These are phyloP conservation scores for Dendrolimus houi DNA, from an alignment of 2,888 invertebrate genomes.

Conservation along the genomic window DNA sequence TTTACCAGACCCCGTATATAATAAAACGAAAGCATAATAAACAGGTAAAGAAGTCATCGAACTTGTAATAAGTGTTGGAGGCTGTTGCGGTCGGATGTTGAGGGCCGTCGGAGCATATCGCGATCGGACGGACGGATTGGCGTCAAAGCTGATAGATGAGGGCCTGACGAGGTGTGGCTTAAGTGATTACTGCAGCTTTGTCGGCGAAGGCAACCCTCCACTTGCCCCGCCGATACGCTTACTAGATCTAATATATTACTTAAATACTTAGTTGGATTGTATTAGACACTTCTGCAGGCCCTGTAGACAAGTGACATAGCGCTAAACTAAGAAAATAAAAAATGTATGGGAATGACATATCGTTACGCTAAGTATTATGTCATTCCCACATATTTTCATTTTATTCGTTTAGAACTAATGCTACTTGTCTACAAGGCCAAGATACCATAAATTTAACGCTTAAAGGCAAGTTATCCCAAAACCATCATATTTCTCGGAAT, in stretches of 20 bases:
- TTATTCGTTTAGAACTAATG: too few relatives aligned
- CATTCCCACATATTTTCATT: too few relatives aligned
- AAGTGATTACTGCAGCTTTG: conserved; percentile 72
- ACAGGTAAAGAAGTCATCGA: neutral
- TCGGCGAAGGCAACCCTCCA: conserved; percentile 14
- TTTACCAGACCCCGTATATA: too few relatives aligned
- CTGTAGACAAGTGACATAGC: too few relatives aligned
- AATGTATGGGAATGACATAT: too few relatives aligned
- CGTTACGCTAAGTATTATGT: too few relatives aligned
- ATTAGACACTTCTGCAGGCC: too few relatives aligned
- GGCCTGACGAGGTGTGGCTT: conserved; percentile 49
- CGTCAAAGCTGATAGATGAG: conserved; percentile 57
- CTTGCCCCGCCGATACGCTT: conserved; percentile 21
- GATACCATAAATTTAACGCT: too few relatives aligned
- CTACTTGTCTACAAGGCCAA: too few relatives aligned
- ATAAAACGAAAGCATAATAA: neutral
- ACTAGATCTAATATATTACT: conserved; percentile 8
- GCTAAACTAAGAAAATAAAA: too few relatives aligned
- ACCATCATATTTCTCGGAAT: too few relatives aligned
- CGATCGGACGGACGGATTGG: conserved; percentile 16
- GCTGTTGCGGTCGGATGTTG: conserved; percentile 35
- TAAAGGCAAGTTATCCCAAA: too few relatives aligned
- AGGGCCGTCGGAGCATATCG: neutral
- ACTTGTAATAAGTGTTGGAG: conserved; percentile 3
- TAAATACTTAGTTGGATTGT: neutral